Base-by-base conservation (phyloP, 2,113 vertebrate genomes). In the Puma concolor region DNA sequence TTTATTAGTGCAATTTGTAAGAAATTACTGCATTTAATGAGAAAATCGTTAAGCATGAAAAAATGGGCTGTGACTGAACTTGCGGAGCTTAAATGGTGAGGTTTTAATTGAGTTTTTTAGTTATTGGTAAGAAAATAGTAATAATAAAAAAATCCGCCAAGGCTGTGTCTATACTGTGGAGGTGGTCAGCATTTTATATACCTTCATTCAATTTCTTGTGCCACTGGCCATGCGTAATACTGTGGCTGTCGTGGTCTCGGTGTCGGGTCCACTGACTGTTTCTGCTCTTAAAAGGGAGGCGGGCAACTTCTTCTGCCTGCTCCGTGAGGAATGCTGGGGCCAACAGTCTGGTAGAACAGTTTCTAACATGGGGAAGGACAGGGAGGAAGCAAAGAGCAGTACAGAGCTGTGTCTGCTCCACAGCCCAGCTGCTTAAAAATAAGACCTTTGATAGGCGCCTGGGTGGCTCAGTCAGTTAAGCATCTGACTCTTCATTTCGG, bases 21-120 rank as follows among this genome's bases (percentile, higher is more conserved):
- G 98, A 98, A 99, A 98, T 98, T 98, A 99, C 98, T 98, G 94
- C 98, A 95, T 98, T 98, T 99, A 99, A 99, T 99, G 98, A 99
- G 98, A 98, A 99, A 98, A 98, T 98, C 71, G 15, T 99, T 99
- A 99, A 98, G 98, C 98, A 98, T 99, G 98, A 86, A 97, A 98
- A 98, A 98, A 98, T 97, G 91, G 96, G 95, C 96, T 97, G 72
- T 97, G 96, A 97, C 95, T 98, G 97, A 98, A 98, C 98, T 99
- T 98, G 97, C 90, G 66, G 90, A 98, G 95, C 96, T 98, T 97
- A 97, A 98, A 97, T 97, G 96, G 97, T 95, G 89, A 98, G 96
- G 50, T 98, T 98, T 98, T 97, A 98, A 97, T 98, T 98, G 97
- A 98, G 92, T 98, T 98, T 97, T 98, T 98, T 95, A 98, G 96